Evolutionary conservation across 2,888 invertebrate genomes (phyloP), one percentile per base, ranked within the genome.

Genomic region (Apoda limacodes): DNA sequence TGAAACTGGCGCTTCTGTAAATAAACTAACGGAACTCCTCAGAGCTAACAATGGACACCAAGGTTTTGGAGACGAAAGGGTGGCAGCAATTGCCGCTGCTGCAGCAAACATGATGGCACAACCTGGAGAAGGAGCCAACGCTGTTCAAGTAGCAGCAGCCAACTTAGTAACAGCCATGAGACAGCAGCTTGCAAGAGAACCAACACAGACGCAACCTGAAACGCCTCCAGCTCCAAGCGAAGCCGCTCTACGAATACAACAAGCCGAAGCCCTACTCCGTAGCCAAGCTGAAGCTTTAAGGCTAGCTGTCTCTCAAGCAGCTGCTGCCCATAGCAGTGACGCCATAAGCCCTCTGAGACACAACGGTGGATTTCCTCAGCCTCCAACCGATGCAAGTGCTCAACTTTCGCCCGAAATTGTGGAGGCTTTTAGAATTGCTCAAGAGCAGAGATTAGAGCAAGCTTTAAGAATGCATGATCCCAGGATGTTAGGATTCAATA

Each of bases 261-360:
- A 89, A 51, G 90, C 91, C 1, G 92, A 92, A 62, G 90, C 90
- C 0, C 76, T 93, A 29, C 74, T 94, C 12, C 83, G 93, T 55
- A 90, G 91, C 46, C 93, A 94, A 55, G 93, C 93, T 1, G 93
- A 93, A 62, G 92, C 92, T 1, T 78, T 94, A 20, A 83, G 93
- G 50, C 66, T 93, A 35, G 93, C 93, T 19, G 93, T 93, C 42
- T 86, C 86, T 5, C 89, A 90, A 54, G 88, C 87, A 1, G 84
- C 84, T 0, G 84, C 83, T 0, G 84, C 82, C 2, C 83, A 78
- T 28, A 78, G 71, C 27, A 66, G 59, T 32, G 78, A 72, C 32
- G 55, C 65, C 2, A 52, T 64, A 9, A 75, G 74, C 48, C 78
- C 78, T 7, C 44, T 78, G 30, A 60, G 78, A 54, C 80, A 81